A percentile compares a stretch with the other conserved stretches of the same genome.
Evolutionary conservation across 2,113 vertebrate genomes (phyloP).

Genomic region (Ictidomys tridecemlineatus): DNA sequence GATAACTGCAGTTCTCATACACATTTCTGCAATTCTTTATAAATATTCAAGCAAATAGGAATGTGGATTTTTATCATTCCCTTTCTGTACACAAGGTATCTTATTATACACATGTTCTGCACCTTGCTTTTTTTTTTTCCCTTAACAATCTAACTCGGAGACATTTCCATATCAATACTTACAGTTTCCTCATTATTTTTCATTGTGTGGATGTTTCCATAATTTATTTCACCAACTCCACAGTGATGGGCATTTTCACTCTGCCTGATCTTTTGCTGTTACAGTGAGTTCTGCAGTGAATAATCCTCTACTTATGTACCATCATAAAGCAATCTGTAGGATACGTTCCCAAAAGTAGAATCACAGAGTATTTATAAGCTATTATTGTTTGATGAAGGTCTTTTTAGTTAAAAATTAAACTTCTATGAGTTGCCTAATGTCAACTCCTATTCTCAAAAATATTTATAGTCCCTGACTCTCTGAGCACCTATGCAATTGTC

Average conservation of each 20-base stretch:
- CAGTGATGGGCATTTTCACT: not conserved
- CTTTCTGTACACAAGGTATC: not conserved
- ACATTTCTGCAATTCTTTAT: not conserved
- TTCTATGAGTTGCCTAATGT: not conserved
- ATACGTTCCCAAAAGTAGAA: constrained; percentile 10
- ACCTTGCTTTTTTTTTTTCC: not conserved
- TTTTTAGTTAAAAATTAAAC: constrained; percentile 65
- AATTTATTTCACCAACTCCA: constrained; percentile 50
- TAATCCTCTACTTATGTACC: not conserved
- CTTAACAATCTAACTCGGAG: not conserved
- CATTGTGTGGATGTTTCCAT: not conserved
- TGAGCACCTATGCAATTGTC: not conserved
- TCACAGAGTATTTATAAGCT: constrained; percentile 8
- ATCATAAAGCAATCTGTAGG: not conserved
- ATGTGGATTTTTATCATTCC: not conserved
- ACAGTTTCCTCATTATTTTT: constrained; percentile 9
- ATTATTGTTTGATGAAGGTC: not conserved
- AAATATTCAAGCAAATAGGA: not conserved
- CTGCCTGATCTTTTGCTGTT: constrained; percentile 8
- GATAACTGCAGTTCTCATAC: not conserved
- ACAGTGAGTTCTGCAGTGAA: constrained; percentile 28
- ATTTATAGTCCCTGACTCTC: not conserved
- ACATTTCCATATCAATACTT: not conserved
- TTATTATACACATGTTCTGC: not conserved
- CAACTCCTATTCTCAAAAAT: constrained; percentile 30